phyloP scores from a whole-genome alignment of 2,888 invertebrate species.

The Nomada goodeniana region DNA sequence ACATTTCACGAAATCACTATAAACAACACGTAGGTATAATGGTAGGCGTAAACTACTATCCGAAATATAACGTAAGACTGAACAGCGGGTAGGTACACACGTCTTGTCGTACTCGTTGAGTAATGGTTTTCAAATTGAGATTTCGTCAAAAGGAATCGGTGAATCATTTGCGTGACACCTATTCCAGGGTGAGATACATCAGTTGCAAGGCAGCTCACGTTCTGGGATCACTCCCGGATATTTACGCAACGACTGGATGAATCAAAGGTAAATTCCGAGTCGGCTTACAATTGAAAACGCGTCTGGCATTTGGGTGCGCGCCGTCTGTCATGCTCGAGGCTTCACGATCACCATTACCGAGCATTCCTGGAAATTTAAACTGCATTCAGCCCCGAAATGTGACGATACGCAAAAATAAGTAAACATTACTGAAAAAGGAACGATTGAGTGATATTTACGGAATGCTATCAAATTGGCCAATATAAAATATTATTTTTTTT shows the following conservation, averaged over 20 bases:
- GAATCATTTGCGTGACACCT: constrained; percentile 49
- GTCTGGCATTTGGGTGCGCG: constrained; percentile 40
- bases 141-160: constrained; percentile 43
- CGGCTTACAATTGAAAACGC: constrained; percentile 27
- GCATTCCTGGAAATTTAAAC: constrained; percentile 16
- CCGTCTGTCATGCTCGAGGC: constrained; percentile 1
- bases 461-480: too few relatives aligned
- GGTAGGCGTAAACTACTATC: neutral
- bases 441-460: too few relatives aligned
- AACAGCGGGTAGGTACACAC: too few relatives aligned
- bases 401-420: neutral
- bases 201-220: constrained; percentile 54
- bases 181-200: constrained; percentile 45
- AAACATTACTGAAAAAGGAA: neutral
- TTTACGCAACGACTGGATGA: constrained; percentile 70
- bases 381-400: neutral
- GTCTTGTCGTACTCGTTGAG: constrained; percentile 7
- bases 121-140: constrained; percentile 10
- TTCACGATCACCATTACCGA: constrained; percentile 1
- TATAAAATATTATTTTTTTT: too few relatives aligned
- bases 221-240: constrained; percentile 57
- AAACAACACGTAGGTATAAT: neutral
- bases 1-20: neutral
- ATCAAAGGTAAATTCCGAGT: constrained; percentile 69
- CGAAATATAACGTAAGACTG: neutral